Conservation (phyloP, 2,888 invertebrate species). For the Charanyca ferruginea region DNA sequence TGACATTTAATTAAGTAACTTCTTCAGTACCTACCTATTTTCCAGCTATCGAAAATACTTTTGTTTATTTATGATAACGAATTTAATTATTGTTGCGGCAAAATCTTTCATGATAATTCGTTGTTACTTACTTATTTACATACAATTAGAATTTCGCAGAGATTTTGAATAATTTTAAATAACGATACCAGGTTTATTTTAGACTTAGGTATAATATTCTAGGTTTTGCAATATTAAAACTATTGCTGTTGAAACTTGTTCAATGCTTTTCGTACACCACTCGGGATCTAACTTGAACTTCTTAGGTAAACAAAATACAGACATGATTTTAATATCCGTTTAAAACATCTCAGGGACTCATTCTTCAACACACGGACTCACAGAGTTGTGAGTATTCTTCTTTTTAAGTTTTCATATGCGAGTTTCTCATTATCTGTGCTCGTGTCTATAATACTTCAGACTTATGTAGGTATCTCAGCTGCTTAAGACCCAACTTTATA, state of each 20-base stretch:
- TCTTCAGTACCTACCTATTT: conserved; percentile 8
- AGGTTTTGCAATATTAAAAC: not conserved
- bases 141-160: not conserved
- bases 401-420: conserved; percentile 39
- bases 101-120: not conserved
- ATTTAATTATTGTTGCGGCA: not conserved
- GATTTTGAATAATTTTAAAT: not conserved
- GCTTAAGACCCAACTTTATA: conserved; percentile 21
- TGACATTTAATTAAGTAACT: not conserved
- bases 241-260: not conserved
- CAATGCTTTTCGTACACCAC: not conserved
- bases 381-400: conserved; percentile 34
- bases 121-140: not conserved
- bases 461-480: conserved; percentile 43
- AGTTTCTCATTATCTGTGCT: conserved; percentile 33
- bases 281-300: conserved; percentile 1
- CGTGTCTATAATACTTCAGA: conserved; percentile 22
- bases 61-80: not conserved
- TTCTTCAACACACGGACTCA: conserved; percentile 40
- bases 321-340: conserved; percentile 20
- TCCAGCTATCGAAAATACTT: conserved; percentile 1
- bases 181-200: not conserved
- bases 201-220: not conserved
- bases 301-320: conserved; percentile 32
- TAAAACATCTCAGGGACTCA: conserved; percentile 16